Evolutionary conservation across 2,113 vertebrate species (phyloP), one percentile per base, ranked within the genome.

Genomic region (Eira barbara): DNA sequence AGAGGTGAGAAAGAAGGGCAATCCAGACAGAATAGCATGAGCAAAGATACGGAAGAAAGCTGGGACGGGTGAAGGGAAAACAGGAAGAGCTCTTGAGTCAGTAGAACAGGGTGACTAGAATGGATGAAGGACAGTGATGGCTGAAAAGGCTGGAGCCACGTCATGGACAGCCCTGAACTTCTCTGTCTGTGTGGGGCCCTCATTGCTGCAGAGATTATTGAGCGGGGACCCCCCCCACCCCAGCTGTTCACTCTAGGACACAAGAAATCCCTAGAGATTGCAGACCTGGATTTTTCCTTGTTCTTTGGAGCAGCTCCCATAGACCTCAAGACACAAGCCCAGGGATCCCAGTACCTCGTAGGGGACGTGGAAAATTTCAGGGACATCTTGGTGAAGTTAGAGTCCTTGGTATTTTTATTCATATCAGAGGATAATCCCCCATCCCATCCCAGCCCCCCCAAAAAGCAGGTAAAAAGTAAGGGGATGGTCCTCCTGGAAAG

Each of bases 341-440:
- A 92, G 55, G 94, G 63, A 59, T 63, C 20, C 21, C 7, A 49
- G 0, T 82, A 34, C 31, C 86, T 31, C 3, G 13, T 55, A 34
- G 57, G 11, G 57, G 4, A 13, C 2, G 0, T 57, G 47, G 39
- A 91, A 9, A 45, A 45, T 89, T 52, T 47, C 18, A 10, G 52
- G 45, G 27, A 49, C 17, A 15, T 94, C 52, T 42, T 49, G 18
- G 42, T 91, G 7, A 59, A 21, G 29, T 65, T 45, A 5, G 79
- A 47, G 21, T n/a, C 49, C 42, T 81, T 89, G 18, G 36, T 49
- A 73, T 34, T 93, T 97, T 61, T 49, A 27, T 67, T 95, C n/a
- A 39, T 89, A 23, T 59, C 49, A 52, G 25, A 79, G 34, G 7
- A 0, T 61, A 0, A 39, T 87, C 34, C 36, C 27, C 6, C 0